Evolutionary conservation across 2,888 invertebrate genomes (phyloP).

Genomic region (Cenopis cana): DNA sequence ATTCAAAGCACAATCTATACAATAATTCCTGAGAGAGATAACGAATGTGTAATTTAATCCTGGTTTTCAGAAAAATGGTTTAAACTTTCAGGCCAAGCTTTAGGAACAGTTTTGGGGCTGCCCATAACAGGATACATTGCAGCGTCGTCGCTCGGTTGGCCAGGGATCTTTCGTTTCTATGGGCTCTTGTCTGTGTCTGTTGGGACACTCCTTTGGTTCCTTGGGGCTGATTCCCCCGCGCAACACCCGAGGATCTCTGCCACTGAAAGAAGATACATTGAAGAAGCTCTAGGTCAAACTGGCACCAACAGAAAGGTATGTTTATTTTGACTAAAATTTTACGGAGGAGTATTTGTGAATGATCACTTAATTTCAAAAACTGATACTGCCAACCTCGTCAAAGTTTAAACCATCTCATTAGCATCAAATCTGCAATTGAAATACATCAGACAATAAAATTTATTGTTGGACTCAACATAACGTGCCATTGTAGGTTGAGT

Average conservation of each 20-base stretch:
- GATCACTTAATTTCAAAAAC: background rate
- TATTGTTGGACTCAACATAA: background rate
- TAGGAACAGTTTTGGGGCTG: conserved; percentile 91
- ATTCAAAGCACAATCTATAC: too few species aligned
- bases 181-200: conserved; percentile 86
- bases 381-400: too few species aligned
- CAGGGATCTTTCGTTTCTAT: conserved; percentile 90
- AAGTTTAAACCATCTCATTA: too few species aligned
- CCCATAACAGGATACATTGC: conserved; percentile 90
- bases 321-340: background rate
- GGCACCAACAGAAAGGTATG: background rate
- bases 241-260: conserved; percentile 86
- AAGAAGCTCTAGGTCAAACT: conserved; percentile 84
- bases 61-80: background rate
- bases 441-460: too few species aligned
- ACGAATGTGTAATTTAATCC: too few species aligned
- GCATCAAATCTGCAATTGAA: too few species aligned
- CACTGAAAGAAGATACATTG: conserved; percentile 89
- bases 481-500: too few species aligned
- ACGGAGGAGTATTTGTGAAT: background rate
- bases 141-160: conserved; percentile 89
- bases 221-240: conserved; percentile 88
- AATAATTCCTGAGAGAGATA: too few species aligned
- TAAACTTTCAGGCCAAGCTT: conserved; percentile 86
- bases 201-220: conserved; percentile 81